Conservation (phyloP, 2,113 vertebrate species). For the Nesoenas mayeri region DNA sequence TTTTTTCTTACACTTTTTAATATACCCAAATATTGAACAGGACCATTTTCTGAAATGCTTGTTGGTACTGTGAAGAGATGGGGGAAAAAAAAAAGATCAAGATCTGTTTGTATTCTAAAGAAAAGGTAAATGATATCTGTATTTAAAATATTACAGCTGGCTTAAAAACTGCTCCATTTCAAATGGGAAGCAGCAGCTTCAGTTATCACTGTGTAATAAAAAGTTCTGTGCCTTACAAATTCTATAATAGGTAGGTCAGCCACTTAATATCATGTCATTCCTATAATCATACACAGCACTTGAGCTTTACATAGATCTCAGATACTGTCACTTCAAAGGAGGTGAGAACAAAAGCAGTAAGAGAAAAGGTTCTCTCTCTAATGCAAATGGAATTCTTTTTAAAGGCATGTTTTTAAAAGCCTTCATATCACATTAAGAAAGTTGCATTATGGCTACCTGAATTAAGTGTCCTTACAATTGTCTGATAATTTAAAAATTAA, state of each 20-base stretch:
- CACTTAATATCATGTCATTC: constrained; percentile 15
- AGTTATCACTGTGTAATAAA: neutral
- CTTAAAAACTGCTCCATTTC: neutral
- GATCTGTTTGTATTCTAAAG: neutral
- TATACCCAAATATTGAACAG: neutral
- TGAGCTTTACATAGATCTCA: constrained; percentile 7
- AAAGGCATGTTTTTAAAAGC: neutral
- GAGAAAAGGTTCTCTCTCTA: neutral
- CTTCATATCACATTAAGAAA: neutral
- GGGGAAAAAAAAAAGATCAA: neutral
- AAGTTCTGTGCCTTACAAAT: constrained; percentile 23
- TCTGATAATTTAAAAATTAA: neutral
- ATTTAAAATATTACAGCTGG: neutral
- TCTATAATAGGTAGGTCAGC: constrained; percentile 3
- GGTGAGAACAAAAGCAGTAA: neutral
- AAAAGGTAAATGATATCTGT: neutral
- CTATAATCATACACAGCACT: neutral
- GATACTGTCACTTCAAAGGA: constrained; percentile 8
- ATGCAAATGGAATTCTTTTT: neutral
- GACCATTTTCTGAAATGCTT: neutral
- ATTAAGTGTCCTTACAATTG: neutral
- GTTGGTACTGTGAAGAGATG: neutral
- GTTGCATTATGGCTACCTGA: neutral
- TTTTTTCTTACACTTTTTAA: neutral
- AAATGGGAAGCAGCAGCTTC: neutral